Base-by-base conservation (phyloP, 1,140 invertebrate genomes). In the Hylyphantes graminicola region DNA sequence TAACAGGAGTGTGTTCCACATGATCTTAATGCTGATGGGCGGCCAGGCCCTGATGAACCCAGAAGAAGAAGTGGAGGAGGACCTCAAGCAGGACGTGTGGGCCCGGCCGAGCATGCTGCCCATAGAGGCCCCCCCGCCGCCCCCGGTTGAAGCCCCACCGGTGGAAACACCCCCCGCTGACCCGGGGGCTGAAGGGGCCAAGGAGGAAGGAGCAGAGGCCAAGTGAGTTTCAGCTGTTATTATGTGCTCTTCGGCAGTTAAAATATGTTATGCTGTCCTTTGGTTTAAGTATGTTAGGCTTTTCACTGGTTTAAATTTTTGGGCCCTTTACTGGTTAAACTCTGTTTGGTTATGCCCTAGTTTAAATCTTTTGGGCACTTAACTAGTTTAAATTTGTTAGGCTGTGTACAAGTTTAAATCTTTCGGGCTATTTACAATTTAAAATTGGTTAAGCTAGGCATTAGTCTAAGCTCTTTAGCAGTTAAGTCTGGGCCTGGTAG, bases 11-110 rank as follows among this genome's bases (percentile, higher is more conserved):
- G 76, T 89, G 53, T 87, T 89, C 50, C 80, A 85, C 50, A 86
- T 89, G 75, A 83, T 97, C 0, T 91, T 97, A 87, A 93, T 93
- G 2, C 89, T 98, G 64, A 97, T 97, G 96, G 81, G 86, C 35
- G 88, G 88, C 13, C 84, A 88, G 75, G 86, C 87, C 10, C 48
- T 87, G 11, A 57, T 74, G 12, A 78, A 83, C 17, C 57, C 50
- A 6, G 59, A 57, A 0, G 86, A 86, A n/a, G 82, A 86, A n/a
- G 87, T 87, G 17, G 82, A 85, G 17, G 82, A 86, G 64, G 83
- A 85, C 19, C n/a, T 86, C 35, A 83, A 81, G 17, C 68, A 51
- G 50, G 85, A 78, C 19, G 50, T 85, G 12, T 78, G 70, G 57
- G 79, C 55, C 11, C 70, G 72, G 61, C 86, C 86, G 12, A 74